Evolutionary conservation across 2,888 invertebrate species (phyloP), one percentile per base, ranked within the genome.

Genomic region (Cylindroiulus punctatus): DNA sequence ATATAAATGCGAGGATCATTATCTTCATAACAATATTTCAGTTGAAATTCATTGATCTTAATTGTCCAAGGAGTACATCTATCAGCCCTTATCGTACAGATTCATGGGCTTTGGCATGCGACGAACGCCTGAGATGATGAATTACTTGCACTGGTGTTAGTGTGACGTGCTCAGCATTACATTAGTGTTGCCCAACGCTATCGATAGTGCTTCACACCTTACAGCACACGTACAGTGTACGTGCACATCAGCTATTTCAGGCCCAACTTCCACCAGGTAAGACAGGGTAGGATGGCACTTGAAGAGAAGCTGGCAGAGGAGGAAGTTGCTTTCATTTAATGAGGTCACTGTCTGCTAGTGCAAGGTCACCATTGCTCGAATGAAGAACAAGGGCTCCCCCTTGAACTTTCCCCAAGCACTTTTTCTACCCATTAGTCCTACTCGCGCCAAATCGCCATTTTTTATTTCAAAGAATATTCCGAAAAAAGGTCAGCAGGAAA

Each of bases 351-450:
- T 65, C 65, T 65, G 65, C 65, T 26, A 8, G 65, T 65, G 65
- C 65, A 65, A 65, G 65, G 65, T 65, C 65, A 65, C 65, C 65
- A 26, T 65, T 65, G 65, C 65, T 26, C n/a, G 26, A 65, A 65
- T 10, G 65, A 65, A 65, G 65, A 26, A 65, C 65, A 65, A 65
- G 65, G 65, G 65, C 65, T 65, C 65, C 65, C 65, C 65, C 65
- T 65, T 65, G 65, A 65, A 65, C 65, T 65, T 65, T 65, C 65
- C 65, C 65, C 65, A 65, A 65, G n/a, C 65, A 65, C 65, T 26
- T 65, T 65, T 65, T 65, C 65, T 65, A 65, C 8, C 65, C 65
- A 65, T 65, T 65, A 65, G 65, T 65, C 22, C 65, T 26, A 26
- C 65, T 65, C 65, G 65, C 65, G 26, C 65, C 65, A 65, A 65